Evolutionary conservation across 2,797 vertebrate species (phyloP).

Genomic region (Percopsis omiscomaycus): DNA sequence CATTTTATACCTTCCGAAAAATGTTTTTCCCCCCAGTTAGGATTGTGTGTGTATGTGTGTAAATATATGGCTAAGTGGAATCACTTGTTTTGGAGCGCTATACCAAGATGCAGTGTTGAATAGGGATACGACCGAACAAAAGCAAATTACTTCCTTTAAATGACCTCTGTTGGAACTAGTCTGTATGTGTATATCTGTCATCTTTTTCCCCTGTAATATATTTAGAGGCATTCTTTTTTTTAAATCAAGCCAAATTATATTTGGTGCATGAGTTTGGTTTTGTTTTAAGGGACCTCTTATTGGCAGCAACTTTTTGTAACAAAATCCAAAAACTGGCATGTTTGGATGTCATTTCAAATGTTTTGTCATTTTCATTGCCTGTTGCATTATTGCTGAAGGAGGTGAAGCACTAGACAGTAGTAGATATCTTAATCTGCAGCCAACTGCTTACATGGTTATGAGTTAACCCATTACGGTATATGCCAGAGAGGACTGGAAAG

Average conservation of each 20-base stretch:
- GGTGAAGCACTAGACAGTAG: constrained; percentile 12
- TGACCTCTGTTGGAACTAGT: constrained; percentile 68
- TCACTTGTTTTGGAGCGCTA: constrained; percentile 20
- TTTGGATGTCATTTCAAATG: constrained; percentile 33
- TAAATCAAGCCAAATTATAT: constrained; percentile 63
- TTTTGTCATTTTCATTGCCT: constrained; percentile 18
- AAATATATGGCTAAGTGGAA: constrained; percentile 6
- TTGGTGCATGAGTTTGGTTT: constrained; percentile 75
- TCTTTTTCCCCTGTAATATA: constrained; percentile 77
- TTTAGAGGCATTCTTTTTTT: constrained; percentile 80
- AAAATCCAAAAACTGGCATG: constrained; percentile 61
- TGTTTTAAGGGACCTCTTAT: constrained; percentile 68
- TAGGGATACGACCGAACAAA: constrained; percentile 19
- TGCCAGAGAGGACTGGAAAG: constrained; percentile 9
- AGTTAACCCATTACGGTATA: constrained; percentile 13
- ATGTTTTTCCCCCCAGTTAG: not conserved
- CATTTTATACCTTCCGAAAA: not conserved
- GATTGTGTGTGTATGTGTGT: constrained; percentile 9
- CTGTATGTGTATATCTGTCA: constrained; percentile 78
- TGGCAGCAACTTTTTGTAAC: constrained; percentile 57
- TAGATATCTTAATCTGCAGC: constrained; percentile 29
- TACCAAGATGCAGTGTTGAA: constrained; percentile 25
- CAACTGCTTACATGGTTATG: constrained; percentile 38
- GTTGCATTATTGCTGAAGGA: constrained; percentile 36
- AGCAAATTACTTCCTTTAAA: constrained; percentile 25